Percentiles rank a stretch among this genome's conserved stretches.
Conservation (phyloP, 2,888 invertebrate genomes). For the Entomobrya proxima region DNA sequence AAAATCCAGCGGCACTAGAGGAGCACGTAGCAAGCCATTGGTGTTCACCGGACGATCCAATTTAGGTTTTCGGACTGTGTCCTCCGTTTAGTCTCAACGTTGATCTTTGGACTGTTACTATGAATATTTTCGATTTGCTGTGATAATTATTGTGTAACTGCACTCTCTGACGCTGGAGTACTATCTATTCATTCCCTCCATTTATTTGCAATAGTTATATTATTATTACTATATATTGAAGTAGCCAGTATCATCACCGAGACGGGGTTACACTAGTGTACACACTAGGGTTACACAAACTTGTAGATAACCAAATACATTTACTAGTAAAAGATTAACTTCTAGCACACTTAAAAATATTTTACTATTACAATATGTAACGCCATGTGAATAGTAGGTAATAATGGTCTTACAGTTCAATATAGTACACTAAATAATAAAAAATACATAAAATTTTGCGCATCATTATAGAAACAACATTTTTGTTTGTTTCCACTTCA, state of each 20-base stretch:
- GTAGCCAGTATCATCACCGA: slow-evolving; percentile 61
- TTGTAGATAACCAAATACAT: slow-evolving; percentile 24
- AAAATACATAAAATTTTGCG: background rate
- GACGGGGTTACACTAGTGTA: slow-evolving; percentile 44
- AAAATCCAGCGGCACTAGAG: slow-evolving; percentile 74
- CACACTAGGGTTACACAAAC: background rate
- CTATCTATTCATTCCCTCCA: slow-evolving; percentile 69
- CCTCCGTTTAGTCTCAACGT: slow-evolving; percentile 42
- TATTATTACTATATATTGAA: slow-evolving; percentile 9
- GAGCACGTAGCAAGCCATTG: slow-evolving; percentile 75
- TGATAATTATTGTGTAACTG: slow-evolving; percentile 64
- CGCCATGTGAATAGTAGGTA: background rate
- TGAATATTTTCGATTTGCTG: slow-evolving; percentile 62
- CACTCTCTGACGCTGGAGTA: slow-evolving; percentile 63
- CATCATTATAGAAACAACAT: background rate
- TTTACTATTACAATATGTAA: slow-evolving; percentile 19
- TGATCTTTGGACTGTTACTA: slow-evolving; percentile 44
- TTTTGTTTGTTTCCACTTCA: background rate
- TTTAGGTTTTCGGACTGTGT: slow-evolving; percentile 41
- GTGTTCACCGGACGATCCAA: slow-evolving; percentile 70
- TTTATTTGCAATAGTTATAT: slow-evolving; percentile 60
- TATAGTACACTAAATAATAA: slow-evolving; percentile 13
- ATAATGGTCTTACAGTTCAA: background rate
- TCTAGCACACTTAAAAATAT: slow-evolving; percentile 37
- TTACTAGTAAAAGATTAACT: slow-evolving; percentile 19